Conservation (phyloP, 2,797 vertebrate genomes). For the Epinephelus coioides region DNA sequence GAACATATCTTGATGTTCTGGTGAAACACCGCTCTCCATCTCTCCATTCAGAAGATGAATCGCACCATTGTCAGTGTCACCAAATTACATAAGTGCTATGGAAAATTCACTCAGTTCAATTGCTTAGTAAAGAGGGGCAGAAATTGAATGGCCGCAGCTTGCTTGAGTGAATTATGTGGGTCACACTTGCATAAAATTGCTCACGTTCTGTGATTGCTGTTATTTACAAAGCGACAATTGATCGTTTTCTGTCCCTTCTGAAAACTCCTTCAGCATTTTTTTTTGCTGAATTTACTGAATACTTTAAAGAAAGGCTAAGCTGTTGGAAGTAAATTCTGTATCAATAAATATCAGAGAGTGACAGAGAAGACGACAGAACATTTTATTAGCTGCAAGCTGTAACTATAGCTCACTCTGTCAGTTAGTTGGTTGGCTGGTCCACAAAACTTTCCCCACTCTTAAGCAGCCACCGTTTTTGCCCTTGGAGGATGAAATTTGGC, state of each 20-base stretch:
- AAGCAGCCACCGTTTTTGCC: too few species aligned
- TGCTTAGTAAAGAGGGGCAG: slow-evolving; percentile 48
- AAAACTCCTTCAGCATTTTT: background rate
- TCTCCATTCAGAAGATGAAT: slow-evolving; percentile 75
- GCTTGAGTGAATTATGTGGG: slow-evolving; percentile 46
- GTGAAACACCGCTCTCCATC: slow-evolving; percentile 62
- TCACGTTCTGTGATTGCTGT: slow-evolving; percentile 27
- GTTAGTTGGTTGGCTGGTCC: too few species aligned
- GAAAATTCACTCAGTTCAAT: slow-evolving; percentile 75
- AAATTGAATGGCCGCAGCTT: slow-evolving; percentile 47
- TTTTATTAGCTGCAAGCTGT: background rate
- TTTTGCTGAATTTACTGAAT: background rate
- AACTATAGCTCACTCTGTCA: too few species aligned
- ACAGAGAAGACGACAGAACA: background rate
- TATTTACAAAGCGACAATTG: slow-evolving; percentile 29
- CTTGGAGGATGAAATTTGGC: too few species aligned
- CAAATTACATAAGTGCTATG: slow-evolving; percentile 77
- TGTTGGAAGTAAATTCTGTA: slow-evolving; percentile 11
- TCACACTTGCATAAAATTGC: slow-evolving; percentile 33
- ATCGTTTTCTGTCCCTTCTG: background rate
- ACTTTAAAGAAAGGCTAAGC: background rate
- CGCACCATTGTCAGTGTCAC: slow-evolving; percentile 75
- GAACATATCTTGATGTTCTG: slow-evolving; percentile 79
- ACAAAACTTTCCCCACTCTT: too few species aligned
- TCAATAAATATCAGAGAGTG: background rate